These are phyloP conservation scores for Zaprionus ghesquierei DNA, from an alignment of 1,140 invertebrate species.

Conservation along the genomic window DNA sequence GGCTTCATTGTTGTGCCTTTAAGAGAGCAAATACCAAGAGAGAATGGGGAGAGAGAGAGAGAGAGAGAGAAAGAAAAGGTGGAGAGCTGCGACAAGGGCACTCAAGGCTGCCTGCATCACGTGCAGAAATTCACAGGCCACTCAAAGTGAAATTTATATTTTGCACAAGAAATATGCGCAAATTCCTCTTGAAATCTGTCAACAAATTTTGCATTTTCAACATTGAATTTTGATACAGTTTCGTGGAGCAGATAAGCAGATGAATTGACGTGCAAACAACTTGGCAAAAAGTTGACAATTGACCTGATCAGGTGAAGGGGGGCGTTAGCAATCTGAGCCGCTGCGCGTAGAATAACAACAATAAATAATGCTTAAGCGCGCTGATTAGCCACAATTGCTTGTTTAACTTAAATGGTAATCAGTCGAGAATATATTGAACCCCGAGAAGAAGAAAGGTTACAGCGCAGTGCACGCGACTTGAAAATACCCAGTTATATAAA, in stretches of 20 bases:
- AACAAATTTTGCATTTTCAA: neutral
- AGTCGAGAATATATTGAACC: neutral
- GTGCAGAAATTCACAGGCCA: conserved; percentile 31
- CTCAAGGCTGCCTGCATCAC: conserved; percentile 3
- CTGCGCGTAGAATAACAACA: neutral
- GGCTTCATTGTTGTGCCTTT: conserved; percentile 41
- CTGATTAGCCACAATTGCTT: neutral
- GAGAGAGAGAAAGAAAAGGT: neutral
- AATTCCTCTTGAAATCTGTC: conserved; percentile 2
- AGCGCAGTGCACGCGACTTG: neutral
- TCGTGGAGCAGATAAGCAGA: neutral
- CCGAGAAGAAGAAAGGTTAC: neutral
- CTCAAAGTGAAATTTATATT: conserved; percentile 10
- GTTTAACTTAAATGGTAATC: neutral
- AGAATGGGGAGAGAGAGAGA: neutral
- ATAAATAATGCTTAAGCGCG: neutral
- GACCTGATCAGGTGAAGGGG: neutral
- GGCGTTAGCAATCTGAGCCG: neutral
- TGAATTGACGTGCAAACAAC: neutral
- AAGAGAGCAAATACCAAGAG: conserved; percentile 28
- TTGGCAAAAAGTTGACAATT: too few species aligned
- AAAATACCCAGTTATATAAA: neutral
- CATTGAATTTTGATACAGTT: neutral
- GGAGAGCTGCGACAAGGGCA: neutral
- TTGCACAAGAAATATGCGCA: neutral